phyloP scores from a whole-genome alignment of 2,113 vertebrate genomes.

The Hippocampus abdominalis region DNA sequence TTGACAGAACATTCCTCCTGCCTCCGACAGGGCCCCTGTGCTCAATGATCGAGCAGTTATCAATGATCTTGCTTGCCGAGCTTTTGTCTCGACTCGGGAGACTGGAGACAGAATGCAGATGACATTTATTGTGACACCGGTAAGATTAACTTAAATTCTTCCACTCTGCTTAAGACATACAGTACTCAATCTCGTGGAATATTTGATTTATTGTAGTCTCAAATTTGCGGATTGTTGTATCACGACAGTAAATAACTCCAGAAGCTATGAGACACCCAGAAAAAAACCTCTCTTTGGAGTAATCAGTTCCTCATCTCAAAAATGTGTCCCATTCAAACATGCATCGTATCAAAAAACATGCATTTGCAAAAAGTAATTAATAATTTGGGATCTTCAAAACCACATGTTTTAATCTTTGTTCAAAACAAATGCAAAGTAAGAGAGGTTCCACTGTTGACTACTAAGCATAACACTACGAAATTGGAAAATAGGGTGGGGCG shows the following conservation, averaged over 20 bases:
- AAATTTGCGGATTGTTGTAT: not conserved
- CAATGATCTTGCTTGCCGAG: constrained; percentile 33
- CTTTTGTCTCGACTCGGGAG: constrained; percentile 52
- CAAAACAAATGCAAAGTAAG: too few relatives aligned
- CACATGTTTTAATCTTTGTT: too few relatives aligned
- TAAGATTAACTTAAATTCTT: not conserved
- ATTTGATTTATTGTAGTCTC: not conserved
- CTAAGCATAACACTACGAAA: too few relatives aligned
- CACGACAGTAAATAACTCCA: not conserved
- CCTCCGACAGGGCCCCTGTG: constrained; percentile 37
- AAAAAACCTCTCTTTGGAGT: not conserved
- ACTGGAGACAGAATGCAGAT: constrained; percentile 27
- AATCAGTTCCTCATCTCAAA: not conserved
- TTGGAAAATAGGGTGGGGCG: too few relatives aligned
- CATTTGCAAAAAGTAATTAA: too few relatives aligned
- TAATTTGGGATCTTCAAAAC: too few relatives aligned
- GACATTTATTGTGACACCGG: not conserved
- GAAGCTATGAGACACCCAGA: not conserved
- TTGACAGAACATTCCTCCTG: constrained; percentile 37
- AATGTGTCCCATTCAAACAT: too few relatives aligned
- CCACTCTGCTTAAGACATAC: not conserved
- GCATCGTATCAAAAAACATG: too few relatives aligned
- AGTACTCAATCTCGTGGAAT: not conserved
- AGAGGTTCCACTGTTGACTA: too few relatives aligned
- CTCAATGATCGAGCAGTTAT: constrained; percentile 61